Percentiles rank a stretch among this genome's conserved stretches.
Evolutionary conservation across 2,888 invertebrate species (phyloP).

Genomic region (Anagyrus pseudococci): DNA sequence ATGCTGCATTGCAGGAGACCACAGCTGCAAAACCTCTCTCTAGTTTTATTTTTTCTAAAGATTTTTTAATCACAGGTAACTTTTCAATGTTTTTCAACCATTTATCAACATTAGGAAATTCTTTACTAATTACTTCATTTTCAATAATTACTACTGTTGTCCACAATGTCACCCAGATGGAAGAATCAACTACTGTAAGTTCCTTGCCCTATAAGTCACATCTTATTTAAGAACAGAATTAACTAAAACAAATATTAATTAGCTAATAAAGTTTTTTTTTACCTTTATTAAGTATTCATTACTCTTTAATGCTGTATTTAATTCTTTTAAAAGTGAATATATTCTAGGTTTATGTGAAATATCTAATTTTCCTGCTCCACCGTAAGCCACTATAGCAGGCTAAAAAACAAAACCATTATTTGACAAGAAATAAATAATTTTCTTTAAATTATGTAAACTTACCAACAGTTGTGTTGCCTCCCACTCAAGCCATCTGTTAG

Average conservation of each 20-base stretch:
- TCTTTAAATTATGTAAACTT: conserved; percentile 17
- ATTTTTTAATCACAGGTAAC: conserved; percentile 56
- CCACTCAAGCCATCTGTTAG: conserved; percentile 62
- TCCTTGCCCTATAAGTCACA: conserved; percentile 64
- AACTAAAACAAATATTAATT: neutral
- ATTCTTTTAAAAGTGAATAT: conserved; percentile 65
- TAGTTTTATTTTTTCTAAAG: conserved; percentile 48
- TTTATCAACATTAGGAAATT: conserved; percentile 64
- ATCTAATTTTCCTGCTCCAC: conserved; percentile 63
- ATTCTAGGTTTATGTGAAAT: conserved; percentile 68
- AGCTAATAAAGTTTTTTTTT: conserved; percentile 44
- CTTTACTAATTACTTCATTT: conserved; percentile 66
- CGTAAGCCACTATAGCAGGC: conserved; percentile 67
- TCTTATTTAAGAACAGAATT: neutral
- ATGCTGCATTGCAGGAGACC: conserved; percentile 48
- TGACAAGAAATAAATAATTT: conserved; percentile 3
- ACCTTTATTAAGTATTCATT: conserved; percentile 70
- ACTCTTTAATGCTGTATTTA: conserved; percentile 65
- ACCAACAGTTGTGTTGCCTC: conserved; percentile 61
- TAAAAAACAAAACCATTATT: conserved; percentile 29
- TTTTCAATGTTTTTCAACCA: conserved; percentile 71
- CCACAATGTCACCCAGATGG: conserved; percentile 77
- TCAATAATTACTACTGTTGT: conserved; percentile 69
- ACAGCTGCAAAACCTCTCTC: conserved; percentile 52
- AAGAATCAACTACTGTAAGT: conserved; percentile 73